These are phyloP conservation scores for Coptodon rendalli DNA, from an alignment of 2,113 vertebrate species.

Conservation along the genomic window DNA sequence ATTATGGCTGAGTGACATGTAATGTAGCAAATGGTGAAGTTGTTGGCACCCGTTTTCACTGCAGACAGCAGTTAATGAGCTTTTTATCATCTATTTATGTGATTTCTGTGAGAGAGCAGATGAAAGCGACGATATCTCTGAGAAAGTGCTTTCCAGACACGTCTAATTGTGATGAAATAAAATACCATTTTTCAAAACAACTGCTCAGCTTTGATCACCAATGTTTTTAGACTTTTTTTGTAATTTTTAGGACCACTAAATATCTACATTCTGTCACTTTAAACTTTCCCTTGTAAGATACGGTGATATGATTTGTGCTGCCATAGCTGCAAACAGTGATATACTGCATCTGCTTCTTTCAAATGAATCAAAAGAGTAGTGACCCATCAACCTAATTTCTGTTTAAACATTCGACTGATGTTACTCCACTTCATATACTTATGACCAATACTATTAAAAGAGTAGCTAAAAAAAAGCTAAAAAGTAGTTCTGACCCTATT, in stretches of 20 bases:
- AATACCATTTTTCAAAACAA: neutral
- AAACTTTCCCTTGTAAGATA: neutral
- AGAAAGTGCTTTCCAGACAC: neutral
- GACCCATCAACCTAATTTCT: neutral
- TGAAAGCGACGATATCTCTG: constrained; percentile 6
- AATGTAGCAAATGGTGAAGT: constrained; percentile 7
- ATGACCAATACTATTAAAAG: neutral
- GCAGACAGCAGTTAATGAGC: constrained; percentile 47
- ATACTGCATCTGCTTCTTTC: neutral
- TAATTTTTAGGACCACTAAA: neutral
- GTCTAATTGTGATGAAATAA: constrained; percentile 1
- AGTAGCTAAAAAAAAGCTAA: neutral
- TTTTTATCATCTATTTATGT: constrained; percentile 35
- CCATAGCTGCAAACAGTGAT: neutral
- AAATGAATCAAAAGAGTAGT: neutral
- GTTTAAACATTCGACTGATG: neutral
- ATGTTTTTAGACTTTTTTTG: neutral
- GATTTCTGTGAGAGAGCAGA: constrained; percentile 9
- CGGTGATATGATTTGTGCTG: neutral
- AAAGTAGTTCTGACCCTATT: neutral
- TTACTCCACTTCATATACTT: neutral
- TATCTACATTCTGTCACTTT: neutral
- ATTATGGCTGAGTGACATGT: constrained; percentile 45
- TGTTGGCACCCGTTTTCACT: constrained; percentile 6
- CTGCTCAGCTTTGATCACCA: neutral